Percentiles rank a stretch among this genome's conserved stretches.
Conservation (phyloP, 2,797 vertebrate species). For the Lycodopsis pacificus region DNA sequence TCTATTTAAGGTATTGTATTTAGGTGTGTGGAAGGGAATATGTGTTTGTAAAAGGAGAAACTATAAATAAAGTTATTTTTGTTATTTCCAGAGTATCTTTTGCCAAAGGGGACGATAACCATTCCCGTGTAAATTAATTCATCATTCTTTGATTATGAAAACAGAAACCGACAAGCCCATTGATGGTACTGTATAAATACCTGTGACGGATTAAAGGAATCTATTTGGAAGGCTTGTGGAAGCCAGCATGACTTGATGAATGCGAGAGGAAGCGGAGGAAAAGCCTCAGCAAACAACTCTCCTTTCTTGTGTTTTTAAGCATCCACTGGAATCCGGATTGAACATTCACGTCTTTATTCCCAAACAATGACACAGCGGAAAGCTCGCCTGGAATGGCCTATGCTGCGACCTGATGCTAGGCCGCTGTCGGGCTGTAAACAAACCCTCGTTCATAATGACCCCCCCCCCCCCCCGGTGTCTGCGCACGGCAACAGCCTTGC, state of each 20-base stretch:
- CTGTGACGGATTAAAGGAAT: conserved; percentile 11
- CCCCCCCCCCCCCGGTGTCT: conserved; percentile 8
- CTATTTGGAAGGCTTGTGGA: conserved; percentile 10
- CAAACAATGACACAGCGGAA: conserved; percentile 40
- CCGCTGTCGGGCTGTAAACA: conserved; percentile 62
- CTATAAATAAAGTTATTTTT: too few species aligned
- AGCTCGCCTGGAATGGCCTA: conserved; percentile 26
- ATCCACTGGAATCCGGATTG: not conserved
- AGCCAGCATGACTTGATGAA: conserved; percentile 23
- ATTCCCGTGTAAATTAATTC: conserved; percentile 21
- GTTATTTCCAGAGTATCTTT: not conserved
- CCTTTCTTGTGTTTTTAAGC: conserved; percentile 43
- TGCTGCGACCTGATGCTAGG: conserved; percentile 63
- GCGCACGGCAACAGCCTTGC: conserved; percentile 43
- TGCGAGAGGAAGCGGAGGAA: conserved; percentile 25
- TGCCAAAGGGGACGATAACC: not conserved
- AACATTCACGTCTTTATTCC: conserved; percentile 21
- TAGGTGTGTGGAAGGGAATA: not conserved
- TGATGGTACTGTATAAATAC: conserved; percentile 18
- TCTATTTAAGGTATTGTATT: not conserved
- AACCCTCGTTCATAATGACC: conserved; percentile 60
- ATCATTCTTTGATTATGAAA: conserved; percentile 41
- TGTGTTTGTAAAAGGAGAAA: not conserved
- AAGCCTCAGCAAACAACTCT: not conserved
- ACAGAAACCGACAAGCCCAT: conserved; percentile 4